phyloP scores from a whole-genome alignment of 2,797 vertebrate species.

The Argya squamiceps region DNA sequence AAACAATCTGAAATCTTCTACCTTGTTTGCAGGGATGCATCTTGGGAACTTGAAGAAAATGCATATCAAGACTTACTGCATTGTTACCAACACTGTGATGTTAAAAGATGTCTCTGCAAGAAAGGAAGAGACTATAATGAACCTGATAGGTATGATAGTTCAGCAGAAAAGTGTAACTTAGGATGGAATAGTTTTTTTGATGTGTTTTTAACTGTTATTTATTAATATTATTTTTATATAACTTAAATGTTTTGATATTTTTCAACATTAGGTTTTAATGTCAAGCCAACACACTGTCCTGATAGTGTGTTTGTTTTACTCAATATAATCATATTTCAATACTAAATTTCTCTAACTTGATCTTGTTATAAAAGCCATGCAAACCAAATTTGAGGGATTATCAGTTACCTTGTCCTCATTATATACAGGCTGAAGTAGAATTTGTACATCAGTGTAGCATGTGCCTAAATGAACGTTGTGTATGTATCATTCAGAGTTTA shows the following conservation, averaged over 20 bases:
- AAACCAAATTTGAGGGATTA: background rate
- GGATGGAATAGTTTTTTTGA: background rate
- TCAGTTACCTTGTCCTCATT: background rate
- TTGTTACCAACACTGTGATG: conserved; percentile 86
- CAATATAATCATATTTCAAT: background rate
- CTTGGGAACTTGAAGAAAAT: conserved; percentile 96
- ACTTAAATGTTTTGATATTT: background rate
- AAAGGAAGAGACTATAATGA: conserved; percentile 83
- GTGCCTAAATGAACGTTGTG: background rate
- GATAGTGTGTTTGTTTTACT: background rate
- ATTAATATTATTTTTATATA: background rate
- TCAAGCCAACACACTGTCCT: background rate
- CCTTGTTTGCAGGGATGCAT: conserved; percentile 87
- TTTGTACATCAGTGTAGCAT: background rate
- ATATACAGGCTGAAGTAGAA: background rate
- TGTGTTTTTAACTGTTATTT: background rate
- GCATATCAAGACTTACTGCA: conserved; percentile 91
- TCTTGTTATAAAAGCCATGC: background rate
- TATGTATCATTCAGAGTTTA: background rate
- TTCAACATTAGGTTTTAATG: background rate
- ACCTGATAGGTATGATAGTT: conserved; percentile 75
- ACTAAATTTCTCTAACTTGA: background rate
- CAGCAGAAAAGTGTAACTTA: background rate
- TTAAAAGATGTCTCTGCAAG: conserved; percentile 80
- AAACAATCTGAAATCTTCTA: background rate